Percentiles rank a stretch among this genome's conserved stretches.
These are phyloP conservation scores for Discoglossus pictus DNA, from an alignment of 2,797 vertebrate species.

Conservation along the genomic window DNA sequence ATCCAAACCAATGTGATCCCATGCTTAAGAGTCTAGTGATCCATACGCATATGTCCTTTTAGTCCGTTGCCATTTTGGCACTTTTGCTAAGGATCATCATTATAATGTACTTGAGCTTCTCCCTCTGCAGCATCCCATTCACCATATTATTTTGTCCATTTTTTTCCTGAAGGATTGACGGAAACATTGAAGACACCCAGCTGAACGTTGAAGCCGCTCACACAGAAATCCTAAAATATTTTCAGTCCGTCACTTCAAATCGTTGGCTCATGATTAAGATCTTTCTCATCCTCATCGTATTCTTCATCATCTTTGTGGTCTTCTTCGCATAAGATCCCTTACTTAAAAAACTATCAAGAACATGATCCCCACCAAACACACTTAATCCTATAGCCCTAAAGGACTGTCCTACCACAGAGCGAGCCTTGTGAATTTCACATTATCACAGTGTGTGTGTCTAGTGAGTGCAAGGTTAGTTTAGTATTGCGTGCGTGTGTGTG, in stretches of 20 bases:
- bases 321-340: slow-evolving; percentile 83
- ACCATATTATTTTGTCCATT: not conserved
- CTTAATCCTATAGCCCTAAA: slow-evolving; percentile 17
- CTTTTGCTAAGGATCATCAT: too few species aligned
- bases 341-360: not conserved
- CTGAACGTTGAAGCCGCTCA: slow-evolving; percentile 90
- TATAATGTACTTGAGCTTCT: too few species aligned
- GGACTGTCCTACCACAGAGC: not conserved
- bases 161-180: slow-evolving; percentile 80
- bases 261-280: slow-evolving; percentile 98
- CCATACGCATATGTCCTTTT: too few species aligned
- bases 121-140: not conserved
- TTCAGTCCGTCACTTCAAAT: slow-evolving; percentile 95
- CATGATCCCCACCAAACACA: not conserved
- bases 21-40: too few species aligned
- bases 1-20: too few species aligned
- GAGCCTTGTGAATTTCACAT: not conserved
- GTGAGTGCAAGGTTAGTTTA: not conserved
- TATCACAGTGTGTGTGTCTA: not conserved
- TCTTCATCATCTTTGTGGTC: slow-evolving; percentile 96
- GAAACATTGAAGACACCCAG: slow-evolving; percentile 89
- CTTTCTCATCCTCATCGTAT: slow-evolving; percentile 91
- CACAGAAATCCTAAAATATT: slow-evolving; percentile 93
- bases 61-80: too few species aligned
- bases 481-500: not conserved